phyloP scores from a whole-genome alignment of 2,888 invertebrate genomes.

The Mythimna lalbum region DNA sequence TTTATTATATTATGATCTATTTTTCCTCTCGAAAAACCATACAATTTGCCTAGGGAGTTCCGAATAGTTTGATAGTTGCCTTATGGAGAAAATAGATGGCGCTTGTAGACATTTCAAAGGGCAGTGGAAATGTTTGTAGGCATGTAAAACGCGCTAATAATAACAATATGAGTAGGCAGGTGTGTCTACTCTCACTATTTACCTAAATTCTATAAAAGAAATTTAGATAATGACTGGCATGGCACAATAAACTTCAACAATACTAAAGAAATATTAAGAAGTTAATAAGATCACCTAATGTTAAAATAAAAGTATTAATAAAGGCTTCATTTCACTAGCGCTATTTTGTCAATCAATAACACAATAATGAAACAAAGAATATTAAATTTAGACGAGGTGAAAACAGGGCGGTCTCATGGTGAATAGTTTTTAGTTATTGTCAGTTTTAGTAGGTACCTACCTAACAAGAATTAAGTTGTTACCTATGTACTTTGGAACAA shows the following conservation, averaged over 20 bases:
- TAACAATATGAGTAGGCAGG: constrained; percentile 21
- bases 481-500: neutral
- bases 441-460: neutral
- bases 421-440: neutral
- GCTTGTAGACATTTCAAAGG: constrained; percentile 33
- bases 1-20: too few species aligned
- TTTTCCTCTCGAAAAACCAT: neutral
- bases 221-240: neutral
- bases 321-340: neutral
- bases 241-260: neutral
- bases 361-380: neutral
- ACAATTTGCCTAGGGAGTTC: neutral
- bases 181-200: neutral
- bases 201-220: neutral
- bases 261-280: too few species aligned
- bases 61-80: constrained; percentile 12
- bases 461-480: neutral
- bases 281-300: neutral
- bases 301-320: neutral
- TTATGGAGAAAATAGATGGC: constrained; percentile 44
- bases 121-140: neutral
- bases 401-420: neutral
- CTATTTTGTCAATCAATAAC: neutral
- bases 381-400: neutral
- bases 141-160: neutral